These are phyloP conservation scores for Gobio gobio DNA, from an alignment of 2,113 vertebrate species.

Conservation along the genomic window DNA sequence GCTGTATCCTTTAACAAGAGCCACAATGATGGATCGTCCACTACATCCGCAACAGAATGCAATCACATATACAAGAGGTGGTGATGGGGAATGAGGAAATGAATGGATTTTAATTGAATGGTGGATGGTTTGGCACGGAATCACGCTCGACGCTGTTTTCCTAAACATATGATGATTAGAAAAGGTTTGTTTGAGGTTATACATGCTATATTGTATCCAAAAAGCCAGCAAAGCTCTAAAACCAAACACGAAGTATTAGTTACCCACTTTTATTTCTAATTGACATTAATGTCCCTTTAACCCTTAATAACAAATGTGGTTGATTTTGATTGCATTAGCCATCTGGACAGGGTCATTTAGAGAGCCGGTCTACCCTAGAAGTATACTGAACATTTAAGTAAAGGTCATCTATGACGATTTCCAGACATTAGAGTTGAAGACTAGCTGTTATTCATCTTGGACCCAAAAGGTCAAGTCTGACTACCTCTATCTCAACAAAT, in stretches of 20 bases:
- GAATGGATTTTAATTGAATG: conserved; percentile 53
- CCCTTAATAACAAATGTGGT: conserved; percentile 35
- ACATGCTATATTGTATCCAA: not conserved
- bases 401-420: conserved; percentile 78
- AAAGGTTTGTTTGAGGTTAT: not conserved
- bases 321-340: conserved; percentile 51
- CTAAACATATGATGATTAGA: conserved; percentile 1
- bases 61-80: conserved; percentile 53
- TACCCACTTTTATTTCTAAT: not conserved
- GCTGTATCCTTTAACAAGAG: conserved; percentile 56
- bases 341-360: conserved; percentile 37
- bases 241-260: not conserved
- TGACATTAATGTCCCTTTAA: conserved; percentile 7
- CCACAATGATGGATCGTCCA: conserved; percentile 41
- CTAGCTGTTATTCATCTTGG: conserved; percentile 73
- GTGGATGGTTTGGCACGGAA: conserved; percentile 29
- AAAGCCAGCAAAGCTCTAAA: not conserved
- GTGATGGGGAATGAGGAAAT: conserved; percentile 58
- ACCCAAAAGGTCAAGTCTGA: conserved; percentile 76
- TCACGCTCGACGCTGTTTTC: conserved; percentile 49
- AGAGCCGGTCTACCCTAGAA: conserved; percentile 43
- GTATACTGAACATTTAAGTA: conserved; percentile 66
- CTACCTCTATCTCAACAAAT: conserved; percentile 62
- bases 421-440: conserved; percentile 78
- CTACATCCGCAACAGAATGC: conserved; percentile 48